phyloP scores from a whole-genome alignment of 2,888 invertebrate species.

The Subacronicta megacephala region DNA sequence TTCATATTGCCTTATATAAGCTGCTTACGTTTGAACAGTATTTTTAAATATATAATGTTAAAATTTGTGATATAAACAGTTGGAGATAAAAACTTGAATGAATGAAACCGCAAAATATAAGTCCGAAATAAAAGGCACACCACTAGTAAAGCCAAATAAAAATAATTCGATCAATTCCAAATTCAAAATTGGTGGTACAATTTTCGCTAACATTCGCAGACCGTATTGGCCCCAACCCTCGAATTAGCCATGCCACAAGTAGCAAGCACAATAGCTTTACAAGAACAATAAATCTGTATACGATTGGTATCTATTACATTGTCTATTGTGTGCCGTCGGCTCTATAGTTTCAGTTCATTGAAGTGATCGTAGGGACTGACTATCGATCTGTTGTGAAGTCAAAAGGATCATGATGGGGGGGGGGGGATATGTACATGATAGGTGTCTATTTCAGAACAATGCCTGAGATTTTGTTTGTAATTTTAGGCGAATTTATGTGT shows the following conservation, averaged over 20 bases:
- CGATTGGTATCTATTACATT: slow-evolving; percentile 56
- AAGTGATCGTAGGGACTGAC: slow-evolving; percentile 45
- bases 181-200: slow-evolving; percentile 4
- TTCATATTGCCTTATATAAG: too few relatives aligned
- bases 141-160: too few relatives aligned
- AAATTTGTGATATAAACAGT: too few relatives aligned
- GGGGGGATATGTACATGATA: slow-evolving; percentile 10
- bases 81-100: too few relatives aligned
- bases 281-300: slow-evolving; percentile 57
- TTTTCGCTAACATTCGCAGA: slow-evolving; percentile 13
- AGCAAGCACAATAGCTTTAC: slow-evolving; percentile 47
- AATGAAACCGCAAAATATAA: too few relatives aligned
- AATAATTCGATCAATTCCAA: not conserved
- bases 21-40: too few relatives aligned
- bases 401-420: slow-evolving; percentile 39
- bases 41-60: too few relatives aligned
- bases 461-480: slow-evolving; percentile 5
- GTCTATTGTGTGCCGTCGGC: slow-evolving; percentile 42
- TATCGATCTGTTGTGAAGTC: slow-evolving; percentile 46
- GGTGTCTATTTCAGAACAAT: slow-evolving; percentile 16
- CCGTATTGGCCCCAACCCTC: slow-evolving; percentile 21
- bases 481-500: not conserved
- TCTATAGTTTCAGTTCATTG: slow-evolving; percentile 56
- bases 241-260: slow-evolving; percentile 51
- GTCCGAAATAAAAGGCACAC: too few relatives aligned